Evolutionary conservation across 23 tunicate species (phyloP).

Genomic region (Halocynthia roretzi): DNA sequence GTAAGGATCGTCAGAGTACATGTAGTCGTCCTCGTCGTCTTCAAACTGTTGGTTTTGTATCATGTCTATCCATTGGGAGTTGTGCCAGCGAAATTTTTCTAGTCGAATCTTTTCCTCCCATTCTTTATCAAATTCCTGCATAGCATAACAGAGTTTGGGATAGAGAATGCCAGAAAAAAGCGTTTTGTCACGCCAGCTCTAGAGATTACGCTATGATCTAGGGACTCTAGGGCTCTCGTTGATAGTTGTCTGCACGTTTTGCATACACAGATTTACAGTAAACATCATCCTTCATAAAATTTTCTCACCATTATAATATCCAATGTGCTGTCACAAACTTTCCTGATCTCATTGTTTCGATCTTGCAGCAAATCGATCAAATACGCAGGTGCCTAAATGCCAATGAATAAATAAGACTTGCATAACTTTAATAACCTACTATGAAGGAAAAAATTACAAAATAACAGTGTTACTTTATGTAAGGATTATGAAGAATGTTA

Average conservation of each 20-base stretch:
- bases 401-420: neutral
- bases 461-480: neutral
- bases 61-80: conserved; percentile 99
- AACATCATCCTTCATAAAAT: no score
- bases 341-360: conserved; percentile 76
- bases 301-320: conserved; percentile 84
- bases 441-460: neutral
- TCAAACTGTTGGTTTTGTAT: conserved; percentile 70
- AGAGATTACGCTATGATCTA: neutral
- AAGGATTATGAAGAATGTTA: neutral
- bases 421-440: neutral
- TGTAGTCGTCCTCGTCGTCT: conserved; percentile 45
- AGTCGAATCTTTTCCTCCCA: conserved; percentile 78
- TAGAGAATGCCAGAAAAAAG: neutral
- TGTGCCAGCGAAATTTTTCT: conserved; percentile 96
- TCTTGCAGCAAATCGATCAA: conserved; percentile 97
- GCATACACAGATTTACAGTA: no score
- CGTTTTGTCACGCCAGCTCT: neutral
- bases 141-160: neutral
- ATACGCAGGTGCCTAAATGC: conserved; percentile 81
- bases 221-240: neutral
- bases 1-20: conserved; percentile 25
- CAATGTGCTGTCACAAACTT: conserved; percentile 95
- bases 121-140: conserved; percentile 72
- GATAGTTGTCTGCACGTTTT: no score